Percentiles rank a stretch among this genome's conserved stretches.
Evolutionary conservation across 1,140 invertebrate genomes (phyloP).

Genomic region (Teleopsis dalmanni): DNA sequence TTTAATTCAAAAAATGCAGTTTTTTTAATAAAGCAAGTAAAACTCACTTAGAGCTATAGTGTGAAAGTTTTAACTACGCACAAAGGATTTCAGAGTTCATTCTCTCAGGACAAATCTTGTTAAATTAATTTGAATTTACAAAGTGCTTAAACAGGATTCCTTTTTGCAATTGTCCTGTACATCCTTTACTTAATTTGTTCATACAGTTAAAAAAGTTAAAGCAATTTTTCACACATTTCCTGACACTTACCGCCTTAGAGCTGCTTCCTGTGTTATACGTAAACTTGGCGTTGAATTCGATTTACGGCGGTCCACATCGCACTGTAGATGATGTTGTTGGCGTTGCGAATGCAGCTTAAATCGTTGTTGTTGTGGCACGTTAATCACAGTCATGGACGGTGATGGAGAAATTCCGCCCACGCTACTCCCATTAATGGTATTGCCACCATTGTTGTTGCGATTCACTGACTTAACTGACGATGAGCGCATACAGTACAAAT

Average conservation of each 20-base stretch:
- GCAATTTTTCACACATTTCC: too few species aligned
- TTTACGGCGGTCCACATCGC: constrained; percentile 22
- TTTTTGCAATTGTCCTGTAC: too few species aligned
- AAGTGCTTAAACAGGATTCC: too few species aligned
- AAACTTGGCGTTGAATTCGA: constrained; percentile 32
- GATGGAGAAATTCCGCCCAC: constrained; percentile 15
- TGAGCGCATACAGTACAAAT: constrained; percentile 36
- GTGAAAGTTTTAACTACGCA: too few species aligned
- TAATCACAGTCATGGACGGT: constrained; percentile 10
- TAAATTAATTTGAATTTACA: too few species aligned
- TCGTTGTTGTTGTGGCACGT: constrained; percentile 16
- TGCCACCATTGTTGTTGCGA: constrained; percentile 8
- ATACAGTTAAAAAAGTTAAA: too few species aligned
- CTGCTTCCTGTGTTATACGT: constrained; percentile 30
- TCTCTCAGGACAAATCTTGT: too few species aligned
- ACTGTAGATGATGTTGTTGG: constrained; percentile 10
- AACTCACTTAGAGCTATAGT: too few species aligned
- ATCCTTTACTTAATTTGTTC: too few species aligned
- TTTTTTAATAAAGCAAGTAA: too few species aligned
- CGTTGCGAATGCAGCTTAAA: constrained; percentile 25
- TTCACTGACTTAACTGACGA: constrained; percentile 16
- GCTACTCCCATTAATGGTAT: constrained; percentile 4
- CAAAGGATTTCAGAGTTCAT: too few species aligned
- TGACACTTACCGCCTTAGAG: constrained; percentile 28
- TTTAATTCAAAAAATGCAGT: too few species aligned